Evolutionary conservation across 2,888 invertebrate species (phyloP), one percentile per base, ranked within the genome.

Genomic region (Philaethria dido): DNA sequence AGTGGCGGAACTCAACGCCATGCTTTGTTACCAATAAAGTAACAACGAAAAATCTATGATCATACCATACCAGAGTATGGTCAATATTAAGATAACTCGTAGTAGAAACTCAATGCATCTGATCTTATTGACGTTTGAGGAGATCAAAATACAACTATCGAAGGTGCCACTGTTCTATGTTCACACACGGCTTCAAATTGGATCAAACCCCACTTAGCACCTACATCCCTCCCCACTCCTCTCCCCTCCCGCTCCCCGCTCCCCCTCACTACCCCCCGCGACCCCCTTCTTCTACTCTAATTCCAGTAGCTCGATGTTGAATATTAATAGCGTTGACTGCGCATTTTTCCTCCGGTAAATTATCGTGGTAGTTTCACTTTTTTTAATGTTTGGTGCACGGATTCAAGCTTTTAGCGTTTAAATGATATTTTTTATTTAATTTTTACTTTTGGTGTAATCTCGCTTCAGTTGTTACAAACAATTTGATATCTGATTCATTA

Each of bases 241-340:
- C 11, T 6, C 6, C 6, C 29, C 29, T 6, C 29, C 29, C 6
- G 3, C 29, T 3, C 29, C 29, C 29, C 6, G 3, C 29, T 29
- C 33, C 33, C 33, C 14, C 3, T 1, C 13, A 47, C 20, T n/a
- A n/a, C n/a, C n/a, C 22, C 20, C 48, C 22, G 5, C 48, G 48
- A 5, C n/a, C 50, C 9, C 25, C 18, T 29, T 36, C 52, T 36
- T 25, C 16, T 48, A 48, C 57, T 48, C 48, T 64, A 48, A 57
- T 64, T 57, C 47, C 64, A 33, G 57, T 29, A 39, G 25, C 48
- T 59, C 64, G n/a, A 45, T 64, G 47, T 36, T 64, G 64, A 64
- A 64, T 57, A 64, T 57, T 57, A 64, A 64, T 47, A 57, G 57
- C 33, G 25, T 57, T 57, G 64, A 64, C 57, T 64, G 57, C 25